Base-by-base conservation (phyloP, 2,888 invertebrate species). In the Cerceris ruficornis region DNA sequence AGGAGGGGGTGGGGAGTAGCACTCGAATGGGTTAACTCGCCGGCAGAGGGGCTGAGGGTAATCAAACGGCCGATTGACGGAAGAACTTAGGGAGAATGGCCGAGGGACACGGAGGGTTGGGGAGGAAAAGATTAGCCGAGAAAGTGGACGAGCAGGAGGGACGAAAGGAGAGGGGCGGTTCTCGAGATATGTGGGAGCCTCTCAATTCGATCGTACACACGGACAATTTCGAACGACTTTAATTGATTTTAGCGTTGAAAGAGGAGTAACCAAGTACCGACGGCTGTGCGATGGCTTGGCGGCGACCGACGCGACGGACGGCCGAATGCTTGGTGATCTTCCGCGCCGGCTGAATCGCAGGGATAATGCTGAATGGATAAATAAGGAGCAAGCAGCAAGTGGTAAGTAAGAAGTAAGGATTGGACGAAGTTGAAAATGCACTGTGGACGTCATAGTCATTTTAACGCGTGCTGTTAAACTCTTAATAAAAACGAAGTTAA, bases 141-240 rank as follows among this genome's bases (percentile, higher is more conserved):
- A 4, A 39, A 57, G 50, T 28, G 6, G 28, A 28, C 28, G 28
- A 28, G 28, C 28, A 28, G 7, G 59, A 54, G 55, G 50, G 49
- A 50, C 46, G 52, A 55, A 64, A 41, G 60, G 78, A 61, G 70
- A 75, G 74, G 68, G 68, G 69, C 80, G 70, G 64, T 71, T 77
- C 80, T 62, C 77, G 82, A 80, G 82, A 84, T 80, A 86, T 86
- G 86, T 87, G 87, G 87, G 87, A 87, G 87, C 87, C 84, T 79
- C 80, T 84, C 82, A 80, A 80, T 81, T 78, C 77, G 77, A 77
- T 81, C 79, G 87, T 87, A 87, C 87, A 86, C 87, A 87, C 87
- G 87, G 84, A 87, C 83, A 82, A 73, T 85, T 83, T 75, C 78
- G 68, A 81, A 77, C 82, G 80, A 81, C 81, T 87, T 85, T 87